A percentile compares a stretch with the other conserved stretches of the same genome.
These are phyloP conservation scores for Tolypeutes matacus DNA, from an alignment of 2,797 vertebrate species.

Conservation along the genomic window DNA sequence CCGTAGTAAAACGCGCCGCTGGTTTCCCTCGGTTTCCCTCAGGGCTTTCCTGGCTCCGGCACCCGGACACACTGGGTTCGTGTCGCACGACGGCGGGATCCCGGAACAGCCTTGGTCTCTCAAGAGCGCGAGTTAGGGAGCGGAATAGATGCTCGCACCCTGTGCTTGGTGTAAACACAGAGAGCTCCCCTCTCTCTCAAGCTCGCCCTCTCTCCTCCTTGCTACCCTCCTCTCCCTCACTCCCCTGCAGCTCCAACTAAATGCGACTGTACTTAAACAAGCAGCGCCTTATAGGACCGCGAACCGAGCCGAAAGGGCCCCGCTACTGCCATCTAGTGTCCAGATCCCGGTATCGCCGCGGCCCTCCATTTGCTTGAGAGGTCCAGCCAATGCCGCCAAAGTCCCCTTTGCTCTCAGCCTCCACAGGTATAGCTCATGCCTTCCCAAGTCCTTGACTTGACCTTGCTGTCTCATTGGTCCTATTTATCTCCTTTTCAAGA, in stretches of 20 bases:
- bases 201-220: conserved; percentile 84
- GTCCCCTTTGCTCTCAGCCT: conserved; percentile 4
- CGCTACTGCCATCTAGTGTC: conserved; percentile 91
- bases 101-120: conserved; percentile 82
- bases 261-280: conserved; percentile 93
- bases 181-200: conserved; percentile 82
- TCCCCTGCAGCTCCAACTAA: conserved; percentile 92
- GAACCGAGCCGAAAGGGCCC: conserved; percentile 87
- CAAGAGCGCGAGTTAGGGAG: conserved; percentile 80
- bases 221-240: conserved; percentile 84
- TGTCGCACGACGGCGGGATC: conserved; percentile 79
- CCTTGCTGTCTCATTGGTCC: conserved; percentile 55
- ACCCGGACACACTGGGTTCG: conserved; percentile 82
- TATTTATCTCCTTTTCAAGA: background rate
- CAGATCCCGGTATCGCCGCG: background rate
- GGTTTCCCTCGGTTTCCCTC: conserved; percentile 83
- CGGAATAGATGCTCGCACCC: conserved; percentile 75
- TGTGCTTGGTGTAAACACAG: conserved; percentile 84
- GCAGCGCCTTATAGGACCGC: conserved; percentile 91
- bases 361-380: background rate
- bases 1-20: conserved; percentile 81
- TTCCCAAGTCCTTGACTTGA: conserved; percentile 75
- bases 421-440: conserved; percentile 57
- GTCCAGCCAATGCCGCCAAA: background rate
- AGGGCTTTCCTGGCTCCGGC: conserved; percentile 84